Evolutionary conservation across 2,888 invertebrate species (phyloP).

Genomic region (Drosophila prolongata): DNA sequence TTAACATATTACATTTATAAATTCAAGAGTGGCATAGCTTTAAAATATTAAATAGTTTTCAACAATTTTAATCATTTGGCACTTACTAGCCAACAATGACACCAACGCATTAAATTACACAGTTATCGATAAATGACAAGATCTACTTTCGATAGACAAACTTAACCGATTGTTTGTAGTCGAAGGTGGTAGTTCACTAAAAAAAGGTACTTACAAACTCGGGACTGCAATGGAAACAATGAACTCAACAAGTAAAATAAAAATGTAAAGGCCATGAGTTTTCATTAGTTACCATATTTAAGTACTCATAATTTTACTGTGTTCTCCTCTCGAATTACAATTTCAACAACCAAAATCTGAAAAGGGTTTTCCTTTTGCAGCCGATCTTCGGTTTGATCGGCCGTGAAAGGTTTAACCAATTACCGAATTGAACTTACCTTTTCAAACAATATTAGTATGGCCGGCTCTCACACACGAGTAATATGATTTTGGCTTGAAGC

Average conservation of each 20-base stretch:
- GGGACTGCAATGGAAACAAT: too few species aligned
- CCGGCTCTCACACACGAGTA: neutral
- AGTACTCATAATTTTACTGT: neutral
- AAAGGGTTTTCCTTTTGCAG: neutral
- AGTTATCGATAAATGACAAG: too few species aligned
- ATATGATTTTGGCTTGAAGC: constrained; percentile 14
- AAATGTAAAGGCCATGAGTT: constrained; percentile 15
- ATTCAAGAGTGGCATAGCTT: too few species aligned
- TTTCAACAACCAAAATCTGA: too few species aligned
- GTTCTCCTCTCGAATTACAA: too few species aligned
- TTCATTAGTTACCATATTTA: neutral
- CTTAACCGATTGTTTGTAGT: neutral
- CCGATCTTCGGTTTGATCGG: neutral
- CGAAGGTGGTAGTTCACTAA: neutral
- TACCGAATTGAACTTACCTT: constrained; percentile 17
- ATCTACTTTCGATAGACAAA: neutral
- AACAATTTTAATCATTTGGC: neutral
- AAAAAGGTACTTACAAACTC: too few species aligned
- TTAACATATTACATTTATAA: too few species aligned
- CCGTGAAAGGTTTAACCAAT: constrained; percentile 9
- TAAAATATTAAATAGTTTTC: neutral
- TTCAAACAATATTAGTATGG: neutral
- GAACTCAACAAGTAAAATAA: constrained; percentile 9
- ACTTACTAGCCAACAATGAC: neutral
- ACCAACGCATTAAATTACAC: too few species aligned